Evolutionary conservation across 2,113 vertebrate species (phyloP), one percentile per base, ranked within the genome.

Genomic region (Anguilla rostrata): DNA sequence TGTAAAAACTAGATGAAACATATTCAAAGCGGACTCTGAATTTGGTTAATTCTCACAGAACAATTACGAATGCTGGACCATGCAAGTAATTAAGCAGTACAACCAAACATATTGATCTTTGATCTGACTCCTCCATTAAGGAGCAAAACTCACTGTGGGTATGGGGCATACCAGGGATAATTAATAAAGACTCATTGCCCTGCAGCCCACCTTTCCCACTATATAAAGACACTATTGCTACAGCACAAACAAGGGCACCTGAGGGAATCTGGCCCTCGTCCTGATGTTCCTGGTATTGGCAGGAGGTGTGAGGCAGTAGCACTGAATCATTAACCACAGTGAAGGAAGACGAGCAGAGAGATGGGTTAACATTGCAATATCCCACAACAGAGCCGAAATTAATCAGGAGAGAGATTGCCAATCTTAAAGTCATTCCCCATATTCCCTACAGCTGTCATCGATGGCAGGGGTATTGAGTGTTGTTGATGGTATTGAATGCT

Each of bases 271-370:
- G 20, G 41, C 16, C 66, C 40, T 75, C 4, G 8, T 40, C 63
- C 63, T 84, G 60, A n/a, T 39, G 63, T 22, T 71, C 40, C 60
- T 2, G 22, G 9, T 84, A 84, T 46, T 46, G 60, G 22, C 39
- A 71, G 22, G 43, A 12, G n/a, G 57, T 75, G 39, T 71, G n/a
- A 60, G 40, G 71, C 56, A 66, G 41, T 84, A n/a, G 63, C 57
- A n/a, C 71, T 84, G n/a, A 49, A 41, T 29, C 83, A 75, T 78
- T 75, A 46, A 84, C 26, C 66, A 78, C 63, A 49, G 40, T n/a
- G 26, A 84, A 49, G 63, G 83, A 78, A 26, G 22, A 66, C 4
- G 0, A 5, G 40, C 46, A 11, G 41, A 11, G 83, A 41, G 41
- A 15, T 29, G 40, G 46, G 40, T 75, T 75, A 84, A 78, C 41